These are phyloP conservation scores for Archegozetes longisetosus DNA, from an alignment of 1,140 invertebrate genomes.

Conservation along the genomic window DNA sequence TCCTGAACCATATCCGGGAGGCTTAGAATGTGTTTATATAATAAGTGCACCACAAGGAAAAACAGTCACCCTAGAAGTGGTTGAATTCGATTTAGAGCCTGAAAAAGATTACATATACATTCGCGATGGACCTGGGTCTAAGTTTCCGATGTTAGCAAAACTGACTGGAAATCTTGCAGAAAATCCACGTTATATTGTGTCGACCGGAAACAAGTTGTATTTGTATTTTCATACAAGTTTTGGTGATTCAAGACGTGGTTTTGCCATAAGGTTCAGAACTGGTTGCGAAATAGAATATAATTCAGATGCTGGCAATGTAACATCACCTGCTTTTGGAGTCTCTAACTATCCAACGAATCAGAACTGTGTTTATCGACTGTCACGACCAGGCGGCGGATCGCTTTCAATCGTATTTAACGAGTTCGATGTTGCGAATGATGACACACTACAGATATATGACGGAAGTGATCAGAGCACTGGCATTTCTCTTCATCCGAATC, in stretches of 20 bases:
- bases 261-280: conserved; percentile 72
- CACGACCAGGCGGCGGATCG: conserved; percentile 54
- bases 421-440: conserved; percentile 68
- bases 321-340: conserved; percentile 68
- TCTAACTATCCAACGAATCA: conserved; percentile 76
- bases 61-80: conserved; percentile 68
- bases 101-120: conserved; percentile 72
- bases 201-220: conserved; percentile 72
- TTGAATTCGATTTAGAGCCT: conserved; percentile 71
- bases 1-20: conserved; percentile 78
- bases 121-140: conserved; percentile 71
- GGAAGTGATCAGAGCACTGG: conserved; percentile 36
- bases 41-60: conserved; percentile 70
- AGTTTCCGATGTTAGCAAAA: conserved; percentile 58
- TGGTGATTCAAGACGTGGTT: conserved; percentile 73
- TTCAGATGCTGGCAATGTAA: conserved; percentile 60
- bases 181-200: conserved; percentile 74
- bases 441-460: conserved; percentile 77
- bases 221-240: conserved; percentile 73
- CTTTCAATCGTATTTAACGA: conserved; percentile 70
- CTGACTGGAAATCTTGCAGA: background rate
- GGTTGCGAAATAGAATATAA: conserved; percentile 44
- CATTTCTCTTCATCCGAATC: conserved; percentile 64
- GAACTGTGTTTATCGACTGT: conserved; percentile 73
- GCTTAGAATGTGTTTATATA: conserved; percentile 81